These are phyloP conservation scores for Leucozona laternaria DNA, from an alignment of 2,888 invertebrate species.

Conservation along the genomic window DNA sequence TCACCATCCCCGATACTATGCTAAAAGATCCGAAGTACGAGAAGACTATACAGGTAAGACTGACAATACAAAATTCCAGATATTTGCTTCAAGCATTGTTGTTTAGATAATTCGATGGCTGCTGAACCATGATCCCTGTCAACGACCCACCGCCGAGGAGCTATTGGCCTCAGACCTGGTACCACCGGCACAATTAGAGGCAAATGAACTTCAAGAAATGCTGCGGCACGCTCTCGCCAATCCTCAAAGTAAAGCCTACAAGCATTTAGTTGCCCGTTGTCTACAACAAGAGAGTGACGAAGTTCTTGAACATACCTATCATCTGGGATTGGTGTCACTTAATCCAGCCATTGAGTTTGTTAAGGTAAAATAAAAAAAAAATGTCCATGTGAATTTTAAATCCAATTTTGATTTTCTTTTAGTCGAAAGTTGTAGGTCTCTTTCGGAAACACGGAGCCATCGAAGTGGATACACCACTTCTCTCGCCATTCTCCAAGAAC, in stretches of 20 bases:
- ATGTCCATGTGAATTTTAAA: neutral
- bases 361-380: constrained; percentile 77
- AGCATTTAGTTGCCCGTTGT: constrained; percentile 86
- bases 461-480: constrained; percentile 90
- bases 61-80: neutral
- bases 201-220: constrained; percentile 92
- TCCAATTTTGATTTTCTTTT: neutral
- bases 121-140: constrained; percentile 92
- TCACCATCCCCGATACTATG: constrained; percentile 89
- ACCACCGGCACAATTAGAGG: constrained; percentile 94
- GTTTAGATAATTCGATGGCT: constrained; percentile 88
- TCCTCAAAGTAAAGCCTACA: constrained; percentile 91
- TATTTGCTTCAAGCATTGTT: neutral
- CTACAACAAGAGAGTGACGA: constrained; percentile 83
- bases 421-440: constrained; percentile 84
- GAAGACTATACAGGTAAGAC: constrained; percentile 85
- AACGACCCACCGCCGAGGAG: constrained; percentile 94
- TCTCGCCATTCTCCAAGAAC: constrained; percentile 89
- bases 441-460: constrained; percentile 92
- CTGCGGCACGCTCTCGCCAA: constrained; percentile 92
- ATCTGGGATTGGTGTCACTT: constrained; percentile 85
- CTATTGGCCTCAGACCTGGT: constrained; percentile 92
- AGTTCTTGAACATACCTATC: constrained; percentile 90
- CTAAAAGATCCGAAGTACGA: constrained; percentile 80
- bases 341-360: constrained; percentile 83